Base-by-base conservation (phyloP, 92 coral and sea anemone species). In the Plumapathes pennacea region DNA sequence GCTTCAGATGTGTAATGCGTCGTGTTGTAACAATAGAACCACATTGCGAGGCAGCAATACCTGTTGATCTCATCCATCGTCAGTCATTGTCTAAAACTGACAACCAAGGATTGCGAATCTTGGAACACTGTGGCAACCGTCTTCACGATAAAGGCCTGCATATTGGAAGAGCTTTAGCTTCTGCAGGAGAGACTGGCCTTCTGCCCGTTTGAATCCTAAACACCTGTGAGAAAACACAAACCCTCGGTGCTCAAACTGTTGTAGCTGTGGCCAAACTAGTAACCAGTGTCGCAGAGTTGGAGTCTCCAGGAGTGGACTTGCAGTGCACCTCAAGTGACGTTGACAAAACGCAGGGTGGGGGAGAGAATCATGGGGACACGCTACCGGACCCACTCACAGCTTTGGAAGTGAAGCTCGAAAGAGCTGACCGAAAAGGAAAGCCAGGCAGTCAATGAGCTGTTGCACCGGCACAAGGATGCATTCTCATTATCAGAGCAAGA, bases 381-480 rank as follows among this genome's bases (percentile, higher is more conserved):
- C 33, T 59, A 49, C 78, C 78, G 36, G 70, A 46, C 41, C 70
- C 62, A 43, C 50, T 71, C 32, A 46, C 36, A 9, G 80, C 73
- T 42, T 9, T 73, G 72, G 66, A 11, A 63, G 38, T 64, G 26
- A n/a, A 73, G 80, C 64, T 2, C 64, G 38, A 75, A 32, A 19
- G 32, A 65, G 59, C 50, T 75, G 42, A 24, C 55, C 39, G 38
- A 42, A 4, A 65, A 54, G 21, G 58, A 74, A 36, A 5, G 66
- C 11, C 19, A 34, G 62, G 42, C 25, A 55, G 57, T 63, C 25
- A 44, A 39, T 0, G 64, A 20, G 3, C 25, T 67, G 47, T 38
- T 67, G 12, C 56, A 26, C 57, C 44, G 27, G 3, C 17, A 67
- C 64, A 49, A 64, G 26, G 58, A 38, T n/a, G 74, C 45, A 18